phyloP scores from a whole-genome alignment of 2,113 vertebrate species.

The Opisthocomus hoazin region DNA sequence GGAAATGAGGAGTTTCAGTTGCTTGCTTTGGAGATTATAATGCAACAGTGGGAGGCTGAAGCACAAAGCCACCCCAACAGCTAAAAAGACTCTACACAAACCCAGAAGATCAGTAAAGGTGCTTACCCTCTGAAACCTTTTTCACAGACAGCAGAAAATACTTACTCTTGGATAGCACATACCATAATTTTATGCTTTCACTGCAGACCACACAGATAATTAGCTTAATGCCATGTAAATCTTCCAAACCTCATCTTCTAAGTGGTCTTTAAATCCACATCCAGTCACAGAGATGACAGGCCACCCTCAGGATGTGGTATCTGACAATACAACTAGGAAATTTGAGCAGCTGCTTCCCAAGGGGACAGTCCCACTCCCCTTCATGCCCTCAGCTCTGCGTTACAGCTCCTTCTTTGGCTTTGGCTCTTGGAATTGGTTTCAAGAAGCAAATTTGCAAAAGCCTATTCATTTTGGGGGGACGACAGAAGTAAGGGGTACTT shows the following conservation, averaged over 20 bases:
- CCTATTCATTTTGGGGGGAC: not conserved
- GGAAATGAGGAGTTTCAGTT: not conserved
- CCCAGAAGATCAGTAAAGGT: not conserved
- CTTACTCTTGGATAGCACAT: not conserved
- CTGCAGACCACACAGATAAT: not conserved
- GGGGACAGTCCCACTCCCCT: not conserved
- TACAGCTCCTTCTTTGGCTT: not conserved
- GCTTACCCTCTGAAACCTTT: not conserved
- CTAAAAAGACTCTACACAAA: not conserved
- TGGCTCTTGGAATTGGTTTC: not conserved
- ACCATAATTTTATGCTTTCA: not conserved
- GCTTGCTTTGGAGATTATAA: not conserved
- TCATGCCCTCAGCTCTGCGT: not conserved
- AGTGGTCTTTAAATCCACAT: not conserved
- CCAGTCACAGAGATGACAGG: not conserved
- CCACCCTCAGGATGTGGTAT: not conserved
- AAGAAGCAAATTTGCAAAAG: not conserved
- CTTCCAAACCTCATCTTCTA: not conserved
- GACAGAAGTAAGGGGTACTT: not conserved
- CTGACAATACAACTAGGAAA: not conserved
- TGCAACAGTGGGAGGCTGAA: not conserved
- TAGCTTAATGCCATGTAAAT: not conserved
- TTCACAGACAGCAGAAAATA: not conserved
- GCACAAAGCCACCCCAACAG: not conserved
- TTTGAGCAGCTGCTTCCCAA: not conserved